Evolutionary conservation across 2,113 vertebrate genomes (phyloP), one percentile per base, ranked within the genome.

Genomic region (Centropus bengalensis): DNA sequence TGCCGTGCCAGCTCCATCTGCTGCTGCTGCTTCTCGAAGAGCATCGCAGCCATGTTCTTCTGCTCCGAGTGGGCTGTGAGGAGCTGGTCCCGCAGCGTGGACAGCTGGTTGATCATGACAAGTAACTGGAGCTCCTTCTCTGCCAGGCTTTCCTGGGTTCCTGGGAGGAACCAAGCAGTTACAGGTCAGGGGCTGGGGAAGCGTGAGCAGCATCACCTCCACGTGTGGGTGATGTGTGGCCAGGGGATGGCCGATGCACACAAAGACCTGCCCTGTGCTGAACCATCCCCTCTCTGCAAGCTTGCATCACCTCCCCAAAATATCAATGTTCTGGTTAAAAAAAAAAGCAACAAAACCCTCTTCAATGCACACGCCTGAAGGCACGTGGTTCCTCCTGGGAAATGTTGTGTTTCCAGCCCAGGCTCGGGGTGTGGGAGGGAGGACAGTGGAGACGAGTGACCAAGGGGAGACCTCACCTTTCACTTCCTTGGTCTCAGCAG

Each of bases 21-120:
- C 96, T 99, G 99, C 97, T 99, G 99, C 96, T 99, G 99, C 78
- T 99, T 99, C 98, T 99, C 99, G 10, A 99, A 98, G 68, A 99
- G 97, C 98, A 99, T 98, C 27, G 99, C 98, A 0, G 99, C 99
- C 99, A 99, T 99, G 98, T 99, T 99, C 98, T 99, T 99, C 98
- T 99, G 99, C 97, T 99, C 99, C 0, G 99, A 99, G 97, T 99
- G 99, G 14, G 99, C 99, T 0, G 99, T 98, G 90, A 99, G 98
- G 11, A 99, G 98, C 98, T 99, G 99, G 97, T 99, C 99, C 91
- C 99, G 96, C 91, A 99, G 97, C 20, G 98, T 98, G 36, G 99
- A 99, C 96, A 99, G 98, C 97, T 99, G 99, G 97, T 99, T 99
- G 96, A 99, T 99, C 99, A 99, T 99, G 95, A 99, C 98, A 81